Conservation (phyloP, 2,113 vertebrate species). For the Oreochromis tanganicae region DNA sequence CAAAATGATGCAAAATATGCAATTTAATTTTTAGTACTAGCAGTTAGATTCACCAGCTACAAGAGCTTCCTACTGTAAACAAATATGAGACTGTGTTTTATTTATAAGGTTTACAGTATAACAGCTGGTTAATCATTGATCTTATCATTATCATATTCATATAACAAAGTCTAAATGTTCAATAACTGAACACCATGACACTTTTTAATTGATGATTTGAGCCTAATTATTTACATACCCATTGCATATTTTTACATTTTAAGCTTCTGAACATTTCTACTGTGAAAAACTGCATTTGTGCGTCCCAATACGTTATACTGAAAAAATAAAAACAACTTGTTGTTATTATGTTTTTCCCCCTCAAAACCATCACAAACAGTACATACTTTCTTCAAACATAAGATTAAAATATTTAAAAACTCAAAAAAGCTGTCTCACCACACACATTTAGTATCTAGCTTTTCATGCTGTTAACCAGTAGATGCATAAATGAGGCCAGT, state of each 20-base stretch:
- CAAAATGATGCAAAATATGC: neutral
- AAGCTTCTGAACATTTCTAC: neutral
- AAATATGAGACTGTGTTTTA: neutral
- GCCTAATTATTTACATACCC: neutral
- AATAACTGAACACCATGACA: neutral
- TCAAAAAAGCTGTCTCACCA: neutral
- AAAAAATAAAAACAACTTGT: neutral
- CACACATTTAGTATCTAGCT: neutral
- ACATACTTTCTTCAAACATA: neutral
- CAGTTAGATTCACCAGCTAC: neutral
- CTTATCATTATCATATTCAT: neutral
- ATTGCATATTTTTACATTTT: neutral
- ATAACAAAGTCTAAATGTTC: neutral
- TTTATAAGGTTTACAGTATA: neutral
- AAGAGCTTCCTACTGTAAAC: neutral
- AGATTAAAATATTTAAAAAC: neutral
- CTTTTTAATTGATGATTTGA: neutral
- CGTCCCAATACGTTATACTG: neutral
- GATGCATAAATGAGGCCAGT: neutral
- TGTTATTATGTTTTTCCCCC: neutral
- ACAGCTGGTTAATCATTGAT: neutral
- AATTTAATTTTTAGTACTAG: neutral
- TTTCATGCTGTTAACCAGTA: neutral
- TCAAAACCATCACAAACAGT: neutral
- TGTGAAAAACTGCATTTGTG: neutral